Evolutionary conservation across 1,140 invertebrate species (phyloP).

Genomic region (Pogonomyrmex barbatus): DNA sequence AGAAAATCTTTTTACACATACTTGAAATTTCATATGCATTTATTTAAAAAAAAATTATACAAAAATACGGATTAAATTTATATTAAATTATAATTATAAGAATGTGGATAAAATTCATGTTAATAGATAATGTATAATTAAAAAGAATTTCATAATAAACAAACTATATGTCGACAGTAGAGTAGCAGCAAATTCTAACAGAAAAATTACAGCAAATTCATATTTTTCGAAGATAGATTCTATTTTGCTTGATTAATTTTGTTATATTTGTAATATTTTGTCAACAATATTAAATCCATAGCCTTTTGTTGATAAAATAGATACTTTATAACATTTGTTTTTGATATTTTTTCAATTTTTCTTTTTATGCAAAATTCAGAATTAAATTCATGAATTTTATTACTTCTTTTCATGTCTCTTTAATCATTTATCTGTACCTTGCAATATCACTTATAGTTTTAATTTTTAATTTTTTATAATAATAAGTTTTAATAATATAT

Average conservation of each 20-base stretch:
- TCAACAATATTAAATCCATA: background rate
- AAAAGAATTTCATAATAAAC: background rate
- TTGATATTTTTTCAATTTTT: too few species aligned
- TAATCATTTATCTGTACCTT: too few species aligned
- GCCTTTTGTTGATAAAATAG: background rate
- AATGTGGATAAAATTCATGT: background rate
- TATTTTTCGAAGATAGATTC: background rate
- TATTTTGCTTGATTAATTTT: background rate
- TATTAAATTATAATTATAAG: background rate
- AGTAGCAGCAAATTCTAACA: background rate
- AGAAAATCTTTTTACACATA: background rate
- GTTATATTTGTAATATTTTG: background rate
- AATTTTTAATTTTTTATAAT: too few species aligned
- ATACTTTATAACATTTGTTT: background rate
- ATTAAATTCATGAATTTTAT: too few species aligned
- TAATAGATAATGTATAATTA: background rate
- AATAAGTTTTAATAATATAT: too few species aligned
- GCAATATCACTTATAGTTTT: too few species aligned
- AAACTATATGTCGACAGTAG: background rate
- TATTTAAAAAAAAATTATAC: conserved; percentile 5
- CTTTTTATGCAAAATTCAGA: too few species aligned
- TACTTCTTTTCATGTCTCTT: too few species aligned
- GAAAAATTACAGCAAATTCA: background rate
- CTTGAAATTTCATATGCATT: background rate
- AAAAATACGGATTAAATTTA: conserved; percentile 32